A percentile compares a stretch with the other conserved stretches of the same genome.
phyloP scores from a whole-genome alignment of 2,888 invertebrate genomes.

The Amphipyra tragopoginis region DNA sequence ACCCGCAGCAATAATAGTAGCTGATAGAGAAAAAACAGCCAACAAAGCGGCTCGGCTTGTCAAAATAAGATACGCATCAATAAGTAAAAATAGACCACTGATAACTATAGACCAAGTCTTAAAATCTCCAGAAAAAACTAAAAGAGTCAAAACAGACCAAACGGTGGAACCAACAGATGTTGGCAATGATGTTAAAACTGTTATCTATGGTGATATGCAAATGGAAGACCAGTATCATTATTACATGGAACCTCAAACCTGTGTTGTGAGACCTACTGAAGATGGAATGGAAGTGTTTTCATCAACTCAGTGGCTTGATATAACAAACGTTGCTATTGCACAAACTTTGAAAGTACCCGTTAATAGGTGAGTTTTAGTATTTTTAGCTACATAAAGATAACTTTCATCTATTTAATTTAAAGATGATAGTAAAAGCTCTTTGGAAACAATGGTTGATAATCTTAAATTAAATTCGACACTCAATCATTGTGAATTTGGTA shows the following conservation, averaged over 20 bases:
- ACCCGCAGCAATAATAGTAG: slow-evolving; percentile 88
- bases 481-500: neutral
- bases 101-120: slow-evolving; percentile 66
- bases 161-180: slow-evolving; percentile 64
- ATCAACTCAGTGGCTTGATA: slow-evolving; percentile 91
- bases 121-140: slow-evolving; percentile 65
- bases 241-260: slow-evolving; percentile 92
- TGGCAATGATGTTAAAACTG: slow-evolving; percentile 79
- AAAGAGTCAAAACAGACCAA: slow-evolving; percentile 49
- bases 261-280: slow-evolving; percentile 91
- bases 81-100: slow-evolving; percentile 68
- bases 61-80: slow-evolving; percentile 85
- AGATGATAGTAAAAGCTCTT: too few species aligned
- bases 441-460: neutral
- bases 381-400: neutral
- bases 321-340: slow-evolving; percentile 87
- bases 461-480: neutral
- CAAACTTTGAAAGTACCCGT: slow-evolving; percentile 87
- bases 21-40: slow-evolving; percentile 87
- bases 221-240: slow-evolving; percentile 92
- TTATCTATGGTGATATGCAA: slow-evolving; percentile 86
- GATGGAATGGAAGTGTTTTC: slow-evolving; percentile 92
- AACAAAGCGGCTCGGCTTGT: slow-evolving; percentile 89
- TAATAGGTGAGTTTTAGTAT: slow-evolving; percentile 86
- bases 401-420: neutral